A percentile compares a stretch with the other conserved stretches of the same genome.
Conservation (phyloP, 2,797 vertebrate species). For the Trachops cirrhosus region DNA sequence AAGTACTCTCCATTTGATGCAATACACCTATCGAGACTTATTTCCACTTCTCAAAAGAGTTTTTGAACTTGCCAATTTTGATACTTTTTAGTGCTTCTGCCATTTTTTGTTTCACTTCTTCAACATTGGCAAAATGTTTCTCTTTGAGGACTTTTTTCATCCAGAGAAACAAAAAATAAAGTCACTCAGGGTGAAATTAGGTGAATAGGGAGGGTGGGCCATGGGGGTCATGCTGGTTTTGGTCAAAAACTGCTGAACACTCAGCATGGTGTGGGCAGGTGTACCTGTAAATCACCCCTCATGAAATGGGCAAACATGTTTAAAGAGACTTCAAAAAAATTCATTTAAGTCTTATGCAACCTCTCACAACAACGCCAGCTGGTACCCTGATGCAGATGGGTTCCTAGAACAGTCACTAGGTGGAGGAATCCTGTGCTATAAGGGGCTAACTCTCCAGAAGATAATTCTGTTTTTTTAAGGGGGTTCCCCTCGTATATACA, state of each 20-base stretch:
- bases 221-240: neutral
- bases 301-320: neutral
- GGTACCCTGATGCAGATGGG: neutral
- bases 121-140: neutral
- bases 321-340: neutral
- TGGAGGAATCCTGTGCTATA: neutral
- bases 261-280: neutral
- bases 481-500: neutral
- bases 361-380: neutral
- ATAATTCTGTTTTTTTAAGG: neutral
- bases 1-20: neutral
- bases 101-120: neutral
- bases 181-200: neutral
- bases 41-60: neutral
- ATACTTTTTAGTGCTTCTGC: neutral
- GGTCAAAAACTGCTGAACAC: neutral
- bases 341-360: neutral
- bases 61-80: neutral
- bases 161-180: neutral
- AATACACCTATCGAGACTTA: neutral
- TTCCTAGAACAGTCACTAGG: neutral
- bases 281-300: neutral
- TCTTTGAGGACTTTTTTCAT: neutral
- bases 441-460: neutral
- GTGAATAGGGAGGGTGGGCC: neutral